Percentiles rank a stretch among this genome's conserved stretches.
phyloP scores from a whole-genome alignment of 2,888 invertebrate species.

The Spodoptera exigua region DNA sequence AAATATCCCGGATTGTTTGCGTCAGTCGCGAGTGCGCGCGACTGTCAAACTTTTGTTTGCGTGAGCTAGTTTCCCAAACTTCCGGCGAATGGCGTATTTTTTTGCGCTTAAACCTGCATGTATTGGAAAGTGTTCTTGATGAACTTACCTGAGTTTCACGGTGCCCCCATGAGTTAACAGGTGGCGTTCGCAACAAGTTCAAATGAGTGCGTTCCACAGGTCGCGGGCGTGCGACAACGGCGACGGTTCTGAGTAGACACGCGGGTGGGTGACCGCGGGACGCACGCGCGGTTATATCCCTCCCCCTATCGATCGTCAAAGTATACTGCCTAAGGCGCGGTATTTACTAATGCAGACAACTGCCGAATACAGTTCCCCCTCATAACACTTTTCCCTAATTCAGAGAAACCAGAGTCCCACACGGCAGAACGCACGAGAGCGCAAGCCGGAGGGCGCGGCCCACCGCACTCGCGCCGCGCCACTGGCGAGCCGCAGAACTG shows the following conservation, averaged over 20 bases:
- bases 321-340: conserved; percentile 77
- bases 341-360: conserved; percentile 84
- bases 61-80: conserved; percentile 23
- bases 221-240: conserved; percentile 77
- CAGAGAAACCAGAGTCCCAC: conserved; percentile 60
- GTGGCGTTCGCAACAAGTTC: conserved; percentile 86
- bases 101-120: conserved; percentile 25
- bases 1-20: conserved; percentile 9
- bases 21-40: conserved; percentile 30
- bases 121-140: conserved; percentile 23
- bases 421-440: conserved; percentile 41
- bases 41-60: conserved; percentile 33
- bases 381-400: conserved; percentile 76
- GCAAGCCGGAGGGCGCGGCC: conserved; percentile 46
- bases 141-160: conserved; percentile 81
- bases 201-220: conserved; percentile 69
- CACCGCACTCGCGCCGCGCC: conserved; percentile 42
- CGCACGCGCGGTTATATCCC: conserved; percentile 75
- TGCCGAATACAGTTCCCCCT: conserved; percentile 73
- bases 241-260: conserved; percentile 77
- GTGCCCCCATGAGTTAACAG: conserved; percentile 84
- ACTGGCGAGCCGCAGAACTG: conserved; percentile 7
- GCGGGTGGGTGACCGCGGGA: conserved; percentile 63
- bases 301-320: conserved; percentile 85
- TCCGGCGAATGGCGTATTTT: conserved; percentile 7